These are phyloP conservation scores for Apogon talboti DNA, from an alignment of 2,797 vertebrate species.

Conservation along the genomic window DNA sequence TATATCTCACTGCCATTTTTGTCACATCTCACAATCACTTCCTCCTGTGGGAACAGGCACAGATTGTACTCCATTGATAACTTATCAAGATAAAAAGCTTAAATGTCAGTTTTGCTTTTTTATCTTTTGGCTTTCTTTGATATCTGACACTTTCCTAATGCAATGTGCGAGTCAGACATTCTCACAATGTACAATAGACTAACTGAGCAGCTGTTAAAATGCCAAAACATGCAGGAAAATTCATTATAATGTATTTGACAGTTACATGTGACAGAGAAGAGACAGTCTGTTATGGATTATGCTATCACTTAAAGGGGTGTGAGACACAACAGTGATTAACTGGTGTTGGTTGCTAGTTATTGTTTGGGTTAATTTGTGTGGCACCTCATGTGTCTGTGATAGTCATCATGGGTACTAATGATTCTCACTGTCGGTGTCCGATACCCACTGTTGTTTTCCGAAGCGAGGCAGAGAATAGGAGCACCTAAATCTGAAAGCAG, in stretches of 20 bases:
- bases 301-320: slow-evolving; percentile 20
- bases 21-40: slow-evolving; percentile 85
- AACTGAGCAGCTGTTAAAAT: not conserved
- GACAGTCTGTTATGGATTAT: slow-evolving; percentile 22
- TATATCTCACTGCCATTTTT: slow-evolving; percentile 81
- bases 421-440: slow-evolving; percentile 78
- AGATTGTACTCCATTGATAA: slow-evolving; percentile 83
- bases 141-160: slow-evolving; percentile 75
- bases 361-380: slow-evolving; percentile 82
- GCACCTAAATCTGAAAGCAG: slow-evolving; percentile 42
- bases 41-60: slow-evolving; percentile 66
- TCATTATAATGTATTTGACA: slow-evolving; percentile 14
- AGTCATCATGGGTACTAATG: slow-evolving; percentile 83
- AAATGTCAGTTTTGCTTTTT: slow-evolving; percentile 89
- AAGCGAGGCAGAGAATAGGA: slow-evolving; percentile 53
- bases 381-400: slow-evolving; percentile 80
- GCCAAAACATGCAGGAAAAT: slow-evolving; percentile 2
- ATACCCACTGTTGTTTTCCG: slow-evolving; percentile 70
- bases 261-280: slow-evolving; percentile 9
- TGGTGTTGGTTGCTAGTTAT: slow-evolving; percentile 80
- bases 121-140: slow-evolving; percentile 85
- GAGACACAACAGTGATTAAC: slow-evolving; percentile 77
- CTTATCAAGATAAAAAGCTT: slow-evolving; percentile 89
- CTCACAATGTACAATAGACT: slow-evolving; percentile 16
- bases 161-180: slow-evolving; percentile 28